Evolutionary conservation across 1,140 invertebrate species (phyloP).

Genomic region (Pseudomyrmex pallidus): DNA sequence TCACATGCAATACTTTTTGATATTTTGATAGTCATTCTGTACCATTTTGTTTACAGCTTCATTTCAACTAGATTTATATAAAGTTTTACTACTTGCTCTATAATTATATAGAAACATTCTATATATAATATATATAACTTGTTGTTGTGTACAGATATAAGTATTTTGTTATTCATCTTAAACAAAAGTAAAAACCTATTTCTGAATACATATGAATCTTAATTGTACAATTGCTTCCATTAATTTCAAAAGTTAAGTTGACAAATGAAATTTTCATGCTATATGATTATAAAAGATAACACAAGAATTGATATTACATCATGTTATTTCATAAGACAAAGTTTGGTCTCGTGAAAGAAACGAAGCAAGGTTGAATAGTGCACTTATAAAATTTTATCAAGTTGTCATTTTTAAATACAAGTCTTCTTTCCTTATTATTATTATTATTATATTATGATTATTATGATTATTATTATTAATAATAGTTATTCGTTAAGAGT

Average conservation of each 20-base stretch:
- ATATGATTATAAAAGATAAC: not conserved
- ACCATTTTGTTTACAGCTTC: constrained; percentile 11
- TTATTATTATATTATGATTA: constrained; percentile 5
- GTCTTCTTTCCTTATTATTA: not conserved
- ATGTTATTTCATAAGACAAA: constrained; percentile 26
- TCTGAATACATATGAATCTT: not conserved
- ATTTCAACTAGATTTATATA: constrained; percentile 28
- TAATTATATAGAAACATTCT: constrained; percentile 44
- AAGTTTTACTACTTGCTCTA: constrained; percentile 27
- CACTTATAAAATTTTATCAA: constrained; percentile 41
- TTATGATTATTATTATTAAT: constrained; percentile 5
- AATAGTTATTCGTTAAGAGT: constrained; percentile 36
- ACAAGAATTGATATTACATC: not conserved
- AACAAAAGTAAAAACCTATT: not conserved
- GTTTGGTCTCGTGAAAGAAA: constrained; percentile 24
- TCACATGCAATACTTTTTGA: constrained; percentile 27
- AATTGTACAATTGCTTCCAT: constrained; percentile 41
- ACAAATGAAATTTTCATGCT: constrained; percentile 66
- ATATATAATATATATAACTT: constrained; percentile 25
- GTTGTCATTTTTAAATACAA: constrained; percentile 17
- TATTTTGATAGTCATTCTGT: constrained; percentile 1
- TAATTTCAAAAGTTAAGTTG: constrained; percentile 43
- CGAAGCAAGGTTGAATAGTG: constrained; percentile 10
- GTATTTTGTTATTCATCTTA: constrained; percentile 45
- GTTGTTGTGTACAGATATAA: constrained; percentile 40